Base-by-base conservation (phyloP, 2,888 invertebrate genomes). In the Agriopis leucophaearia region DNA sequence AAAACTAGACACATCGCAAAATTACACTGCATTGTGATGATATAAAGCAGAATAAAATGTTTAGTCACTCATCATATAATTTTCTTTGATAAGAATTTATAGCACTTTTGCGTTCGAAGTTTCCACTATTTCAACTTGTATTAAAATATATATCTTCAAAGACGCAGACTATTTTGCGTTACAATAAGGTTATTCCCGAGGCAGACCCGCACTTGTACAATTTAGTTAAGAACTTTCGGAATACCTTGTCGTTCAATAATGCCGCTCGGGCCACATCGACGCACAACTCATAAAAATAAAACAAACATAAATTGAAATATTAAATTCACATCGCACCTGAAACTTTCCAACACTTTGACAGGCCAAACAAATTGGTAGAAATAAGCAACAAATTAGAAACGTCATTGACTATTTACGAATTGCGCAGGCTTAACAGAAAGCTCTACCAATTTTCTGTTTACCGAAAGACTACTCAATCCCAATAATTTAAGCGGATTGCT, bases 171-270 rank as follows among this genome's bases (percentile, higher is more conserved):
- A 83, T 80, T 85, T 83, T 83, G 81, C 78, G 78, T 78, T 69
- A 83, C 83, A 85, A 87, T 85, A 81, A 78, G 83, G 81, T 78
- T 83, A 80, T 84, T 86, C 87, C 84, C 86, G 63, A 71, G 77
- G 78, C 79, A 74, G 77, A 70, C 74, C 78, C 78, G 72, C 76
- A 78, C 75, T 81, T 76, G 76, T 77, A 78, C 77, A 85, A 87
- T 85, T 82, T 79, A 80, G 86, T 86, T 84, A 82, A 75, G 74
- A 85, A 86, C 81, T 86, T 83, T 80, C 73, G 79, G 79, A 79
- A 83, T 81, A 72, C 72, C 71, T 74, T 78, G 78, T 76, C 76
- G 79, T 79, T 78, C 79, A 78, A 80, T 79, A 75, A 75, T 77
- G 56, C 50, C 57, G 42, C 48, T n/a, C 52, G 54, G 58, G 56